Evolutionary conservation across 2,888 invertebrate genomes (phyloP), one percentile per base, ranked within the genome.

Genomic region (Brachypterus glaber): DNA sequence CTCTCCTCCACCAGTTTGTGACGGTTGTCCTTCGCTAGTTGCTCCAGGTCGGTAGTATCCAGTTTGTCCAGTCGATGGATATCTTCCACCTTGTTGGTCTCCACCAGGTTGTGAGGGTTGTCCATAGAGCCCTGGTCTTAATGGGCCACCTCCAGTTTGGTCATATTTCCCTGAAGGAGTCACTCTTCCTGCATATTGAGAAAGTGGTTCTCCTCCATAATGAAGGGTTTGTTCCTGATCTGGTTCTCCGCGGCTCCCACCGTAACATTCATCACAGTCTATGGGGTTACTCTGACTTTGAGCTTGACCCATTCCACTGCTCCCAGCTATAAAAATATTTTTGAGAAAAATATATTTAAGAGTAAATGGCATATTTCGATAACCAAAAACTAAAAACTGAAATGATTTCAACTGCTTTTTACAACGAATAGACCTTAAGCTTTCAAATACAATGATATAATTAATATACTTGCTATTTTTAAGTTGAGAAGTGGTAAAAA

Each of bases 291-390:
- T 82, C 64, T 88, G 88, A 64, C 87, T 87, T 65, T 88, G 88
- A 1, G 88, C 88, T 69, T 87, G 87, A 0, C 88, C 88, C 83
- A 88, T 87, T 37, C 88, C 88, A 56, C 79, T 80, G 45, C 71
- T 76, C 30, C 87, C 87, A 69, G 76, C 87, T 88, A 50, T 9
- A 5, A 11, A 27, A 4, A 27, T 9, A 30, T 12, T 21, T 13
- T 2, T 15, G 3, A 3, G 12, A 33, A 33, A 4, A 8, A 8
- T 11, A 15, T n/a, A n/a, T n/a, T n/a, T n/a, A n/a, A n/a, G n/a
- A n/a, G n/a, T n/a, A n/a, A n/a, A n/a, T n/a, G n/a, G n/a, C n/a
- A n/a, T n/a, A n/a, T n/a, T n/a, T n/a, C n/a, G n/a, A n/a, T n/a
- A n/a, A n/a, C n/a, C n/a, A n/a, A n/a, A n/a, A n/a, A n/a, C n/a